These are phyloP conservation scores for Platyrinchus mystaceus DNA, from an alignment of 2,797 vertebrate species.

Conservation along the genomic window DNA sequence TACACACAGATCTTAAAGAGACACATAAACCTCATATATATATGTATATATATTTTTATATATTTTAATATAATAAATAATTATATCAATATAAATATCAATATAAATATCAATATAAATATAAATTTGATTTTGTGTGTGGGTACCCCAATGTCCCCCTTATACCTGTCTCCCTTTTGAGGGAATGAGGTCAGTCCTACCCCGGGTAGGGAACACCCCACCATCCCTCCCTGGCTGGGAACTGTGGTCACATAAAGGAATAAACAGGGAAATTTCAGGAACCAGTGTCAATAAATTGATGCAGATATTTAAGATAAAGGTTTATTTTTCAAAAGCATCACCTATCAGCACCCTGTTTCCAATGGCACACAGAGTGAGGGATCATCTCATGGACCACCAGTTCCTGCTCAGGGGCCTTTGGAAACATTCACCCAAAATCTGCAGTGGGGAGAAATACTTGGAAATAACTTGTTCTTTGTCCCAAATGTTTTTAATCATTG, in stretches of 20 bases:
- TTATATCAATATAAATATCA: too few relatives aligned
- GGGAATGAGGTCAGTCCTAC: not conserved
- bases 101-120: not conserved
- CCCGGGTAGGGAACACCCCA: not conserved
- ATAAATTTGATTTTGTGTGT: not conserved
- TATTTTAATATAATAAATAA: too few relatives aligned
- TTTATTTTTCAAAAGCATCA: not conserved
- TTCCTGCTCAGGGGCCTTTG: not conserved
- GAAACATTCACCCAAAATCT: not conserved
- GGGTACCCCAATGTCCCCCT: not conserved
- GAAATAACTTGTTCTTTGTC: not conserved
- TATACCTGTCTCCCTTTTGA: not conserved
- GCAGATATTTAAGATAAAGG: not conserved
- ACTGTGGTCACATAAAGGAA: not conserved
- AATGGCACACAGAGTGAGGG: not conserved
- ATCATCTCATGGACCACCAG: rapidly evolving
- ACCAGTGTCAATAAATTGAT: not conserved
- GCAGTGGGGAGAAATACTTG: rapidly evolving
- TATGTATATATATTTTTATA: too few relatives aligned
- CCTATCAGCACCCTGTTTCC: not conserved
- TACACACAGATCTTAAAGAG: not conserved
- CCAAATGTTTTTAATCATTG: not conserved
- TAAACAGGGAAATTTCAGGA: not conserved
- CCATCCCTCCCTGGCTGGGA: not conserved
- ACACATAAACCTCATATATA: not conserved